A percentile compares a stretch with the other conserved stretches of the same genome.
These are phyloP conservation scores for Melanargia galathea DNA, from an alignment of 2,888 invertebrate species.

Conservation along the genomic window DNA sequence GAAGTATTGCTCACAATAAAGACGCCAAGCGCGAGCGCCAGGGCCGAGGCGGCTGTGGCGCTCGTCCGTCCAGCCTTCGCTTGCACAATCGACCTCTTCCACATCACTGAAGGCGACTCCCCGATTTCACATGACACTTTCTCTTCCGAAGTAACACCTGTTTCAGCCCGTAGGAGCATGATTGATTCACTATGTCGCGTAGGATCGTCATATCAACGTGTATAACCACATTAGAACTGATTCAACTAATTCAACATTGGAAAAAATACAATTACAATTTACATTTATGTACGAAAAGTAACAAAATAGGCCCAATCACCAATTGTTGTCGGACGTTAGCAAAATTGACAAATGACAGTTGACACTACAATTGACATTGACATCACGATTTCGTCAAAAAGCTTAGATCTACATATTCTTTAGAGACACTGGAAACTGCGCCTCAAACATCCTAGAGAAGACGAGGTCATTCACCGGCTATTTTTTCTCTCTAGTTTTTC, in stretches of 20 bases:
- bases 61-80: slow-evolving; percentile 56
- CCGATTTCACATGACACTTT: slow-evolving; percentile 78
- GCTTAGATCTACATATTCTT: too few relatives aligned
- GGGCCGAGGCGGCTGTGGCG: slow-evolving; percentile 51
- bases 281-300: slow-evolving; percentile 28
- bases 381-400: too few relatives aligned
- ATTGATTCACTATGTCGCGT: slow-evolving; percentile 39
- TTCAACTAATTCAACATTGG: slow-evolving; percentile 15
- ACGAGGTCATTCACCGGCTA: too few relatives aligned
- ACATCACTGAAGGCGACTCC: slow-evolving; percentile 79
- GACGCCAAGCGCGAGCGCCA: slow-evolving; percentile 55
- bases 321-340: background rate
- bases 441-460: too few relatives aligned
- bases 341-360: slow-evolving; percentile 1
- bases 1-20: slow-evolving; percentile 55
- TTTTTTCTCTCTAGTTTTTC: too few relatives aligned
- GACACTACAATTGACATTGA: background rate
- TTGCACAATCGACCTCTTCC: slow-evolving; percentile 81
- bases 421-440: too few relatives aligned
- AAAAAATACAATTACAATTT: slow-evolving; percentile 25
- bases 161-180: slow-evolving; percentile 55
- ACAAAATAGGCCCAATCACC: slow-evolving; percentile 12
- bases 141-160: slow-evolving; percentile 64
- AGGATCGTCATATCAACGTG: slow-evolving; percentile 57
- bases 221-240: slow-evolving; percentile 36